Evolutionary conservation across 2,888 invertebrate species (phyloP), one percentile per base, ranked within the genome.

Genomic region (Oscheius sp.): DNA sequence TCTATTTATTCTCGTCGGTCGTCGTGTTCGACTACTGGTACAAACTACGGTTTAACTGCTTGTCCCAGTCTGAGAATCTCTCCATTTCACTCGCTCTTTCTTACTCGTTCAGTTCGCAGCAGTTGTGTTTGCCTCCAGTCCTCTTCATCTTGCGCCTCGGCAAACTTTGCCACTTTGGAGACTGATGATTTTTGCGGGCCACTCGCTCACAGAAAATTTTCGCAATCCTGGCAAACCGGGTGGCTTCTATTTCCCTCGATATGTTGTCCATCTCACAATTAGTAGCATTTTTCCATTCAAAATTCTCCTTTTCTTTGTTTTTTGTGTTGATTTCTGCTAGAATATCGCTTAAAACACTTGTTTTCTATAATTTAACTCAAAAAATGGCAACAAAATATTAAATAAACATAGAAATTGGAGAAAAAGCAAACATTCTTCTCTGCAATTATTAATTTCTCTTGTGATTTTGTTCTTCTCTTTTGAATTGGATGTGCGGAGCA

Each of bases 81-180:
- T 37, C 57, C 3, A 17, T 20, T 3, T 10, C 37, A 3, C 57
- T 4, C 17, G 5, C 33, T 37, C 33, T 57, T 37, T 57, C 57
- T 57, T 37, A 34, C 57, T 57, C 37, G 57, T 57, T 57, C 57
- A 34, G 37, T 20, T 39, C n/a, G n/a, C n/a, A n/a, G 52, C 52
- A 10, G 29, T 52, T 52, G 25, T 57, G 57, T 57, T 61, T 61
- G 61, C 45, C 42, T 45, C 45, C 61, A 37, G 57, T 25, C 61
- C 61, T 61, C 61, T 61, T 61, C 61, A 61, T 55, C 33, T 55
- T 55, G 55, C 55, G 55, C 61, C 33, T 61, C 15, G 45, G 45
- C 61, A 61, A 61, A 61, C 45, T 61, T 25, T 61, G 45, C 61
- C 61, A 42, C 61, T 61, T 61, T 61, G 61, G 45, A 61, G 61